Evolutionary conservation across 2,797 vertebrate genomes (phyloP).

Genomic region (Babyrousa celebensis): DNA sequence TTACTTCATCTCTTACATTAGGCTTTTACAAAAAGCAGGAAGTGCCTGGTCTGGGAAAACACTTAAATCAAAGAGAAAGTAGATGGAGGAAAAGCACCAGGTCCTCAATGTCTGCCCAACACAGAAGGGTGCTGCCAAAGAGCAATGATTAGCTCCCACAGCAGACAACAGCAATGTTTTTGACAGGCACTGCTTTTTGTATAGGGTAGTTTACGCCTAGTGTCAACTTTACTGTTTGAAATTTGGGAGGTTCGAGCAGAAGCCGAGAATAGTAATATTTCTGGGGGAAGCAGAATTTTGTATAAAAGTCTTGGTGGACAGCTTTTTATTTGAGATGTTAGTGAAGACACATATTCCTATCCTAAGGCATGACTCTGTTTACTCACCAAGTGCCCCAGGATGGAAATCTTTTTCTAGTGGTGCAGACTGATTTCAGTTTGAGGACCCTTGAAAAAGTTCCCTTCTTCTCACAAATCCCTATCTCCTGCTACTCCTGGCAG

Average conservation of each 20-base stretch:
- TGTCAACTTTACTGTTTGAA: neutral
- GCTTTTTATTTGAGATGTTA: neutral
- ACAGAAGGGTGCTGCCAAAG: neutral
- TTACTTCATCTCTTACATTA: constrained; percentile 54
- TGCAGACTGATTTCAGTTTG: neutral
- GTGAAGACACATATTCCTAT: neutral
- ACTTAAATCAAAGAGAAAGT: neutral
- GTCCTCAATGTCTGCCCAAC: neutral
- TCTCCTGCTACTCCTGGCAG: neutral
- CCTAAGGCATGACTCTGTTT: neutral
- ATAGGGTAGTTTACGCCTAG: neutral
- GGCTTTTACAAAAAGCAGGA: constrained; percentile 40
- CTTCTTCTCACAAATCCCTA: neutral
- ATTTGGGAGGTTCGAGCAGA: neutral
- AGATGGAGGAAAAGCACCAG: neutral
- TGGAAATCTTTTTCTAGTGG: neutral
- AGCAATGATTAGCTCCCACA: too few species aligned
- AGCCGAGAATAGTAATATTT: neutral
- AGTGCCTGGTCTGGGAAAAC: neutral
- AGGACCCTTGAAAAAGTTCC: neutral
- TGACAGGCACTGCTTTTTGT: neutral
- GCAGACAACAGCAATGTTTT: neutral
- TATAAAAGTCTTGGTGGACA: neutral
- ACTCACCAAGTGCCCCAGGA: neutral
- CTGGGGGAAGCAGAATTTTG: constrained; percentile 9